A percentile compares a stretch with the other conserved stretches of the same genome.
These are phyloP conservation scores for Clarias magur DNA, from an alignment of 2,113 vertebrate species.

Conservation along the genomic window DNA sequence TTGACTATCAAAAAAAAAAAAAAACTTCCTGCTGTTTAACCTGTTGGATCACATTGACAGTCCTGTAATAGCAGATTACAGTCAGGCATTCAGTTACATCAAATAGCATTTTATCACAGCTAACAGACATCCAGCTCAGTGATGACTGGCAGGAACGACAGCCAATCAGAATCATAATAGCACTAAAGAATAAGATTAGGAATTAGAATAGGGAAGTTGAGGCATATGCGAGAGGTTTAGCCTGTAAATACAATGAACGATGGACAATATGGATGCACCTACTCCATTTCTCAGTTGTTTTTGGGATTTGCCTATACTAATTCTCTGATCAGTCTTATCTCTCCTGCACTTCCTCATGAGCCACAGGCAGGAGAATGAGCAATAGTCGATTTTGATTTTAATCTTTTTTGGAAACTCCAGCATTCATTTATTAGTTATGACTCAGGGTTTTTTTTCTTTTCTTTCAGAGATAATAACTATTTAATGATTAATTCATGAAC, in stretches of 20 bases:
- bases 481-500: neutral
- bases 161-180: neutral
- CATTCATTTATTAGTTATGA: neutral
- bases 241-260: neutral
- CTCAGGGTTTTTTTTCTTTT: neutral
- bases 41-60: neutral
- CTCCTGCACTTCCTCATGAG: neutral
- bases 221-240: neutral
- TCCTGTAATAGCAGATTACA: neutral
- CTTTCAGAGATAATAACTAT: neutral
- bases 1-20: neutral
- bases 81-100: neutral
- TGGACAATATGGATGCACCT: neutral
- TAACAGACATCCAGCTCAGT: neutral
- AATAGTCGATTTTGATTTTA: neutral
- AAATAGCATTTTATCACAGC: neutral
- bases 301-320: neutral
- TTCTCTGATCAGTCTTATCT: neutral
- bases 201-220: neutral
- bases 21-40: neutral
- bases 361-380: neutral
- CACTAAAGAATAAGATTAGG: neutral
- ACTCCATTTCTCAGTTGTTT: neutral
- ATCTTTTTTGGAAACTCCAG: neutral
- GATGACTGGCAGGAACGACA: neutral